These are phyloP conservation scores for Cheilosia impressa DNA, from an alignment of 2,888 invertebrate genomes.

Conservation along the genomic window DNA sequence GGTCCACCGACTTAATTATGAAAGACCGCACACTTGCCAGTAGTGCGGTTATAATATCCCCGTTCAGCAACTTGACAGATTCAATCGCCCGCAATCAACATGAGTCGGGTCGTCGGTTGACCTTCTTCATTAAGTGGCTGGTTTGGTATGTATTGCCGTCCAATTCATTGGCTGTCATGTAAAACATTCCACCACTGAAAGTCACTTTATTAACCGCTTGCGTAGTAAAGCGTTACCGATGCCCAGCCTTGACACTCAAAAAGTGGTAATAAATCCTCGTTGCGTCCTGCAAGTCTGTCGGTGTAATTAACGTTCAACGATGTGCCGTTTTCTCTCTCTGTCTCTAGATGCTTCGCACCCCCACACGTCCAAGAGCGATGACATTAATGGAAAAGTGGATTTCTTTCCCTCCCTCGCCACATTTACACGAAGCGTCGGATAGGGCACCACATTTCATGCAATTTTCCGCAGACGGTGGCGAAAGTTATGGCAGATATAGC, in stretches of 20 bases:
- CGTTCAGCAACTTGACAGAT: constrained; percentile 12
- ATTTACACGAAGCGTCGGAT: not conserved
- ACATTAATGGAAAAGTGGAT: constrained; percentile 56
- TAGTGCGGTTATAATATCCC: constrained; percentile 1
- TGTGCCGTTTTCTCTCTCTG: constrained; percentile 31
- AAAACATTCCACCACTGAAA: constrained; percentile 46
- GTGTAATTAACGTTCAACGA: constrained; percentile 64
- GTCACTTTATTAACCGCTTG: constrained; percentile 40
- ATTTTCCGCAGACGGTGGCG: constrained; percentile 58
- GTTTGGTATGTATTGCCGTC: constrained; percentile 3
- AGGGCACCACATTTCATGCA: constrained; percentile 51
- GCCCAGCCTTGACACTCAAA: constrained; percentile 45
- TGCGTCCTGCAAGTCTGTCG: constrained; percentile 37
- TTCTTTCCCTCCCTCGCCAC: not conserved
- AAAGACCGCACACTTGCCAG: too few relatives aligned
- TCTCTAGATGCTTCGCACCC: not conserved
- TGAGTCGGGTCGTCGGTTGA: not conserved
- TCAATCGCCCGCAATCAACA: constrained; percentile 30
- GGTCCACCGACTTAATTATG: too few relatives aligned
- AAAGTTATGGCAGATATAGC: constrained; percentile 8
- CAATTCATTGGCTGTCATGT: constrained; percentile 57
- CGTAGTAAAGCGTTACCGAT: not conserved
- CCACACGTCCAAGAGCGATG: constrained; percentile 11
- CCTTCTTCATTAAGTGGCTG: constrained; percentile 34
- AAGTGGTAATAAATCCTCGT: constrained; percentile 63